A percentile compares a stretch with the other conserved stretches of the same genome.
Evolutionary conservation across 1,140 invertebrate species (phyloP).

Genomic region (Episyrphus balteatus): DNA sequence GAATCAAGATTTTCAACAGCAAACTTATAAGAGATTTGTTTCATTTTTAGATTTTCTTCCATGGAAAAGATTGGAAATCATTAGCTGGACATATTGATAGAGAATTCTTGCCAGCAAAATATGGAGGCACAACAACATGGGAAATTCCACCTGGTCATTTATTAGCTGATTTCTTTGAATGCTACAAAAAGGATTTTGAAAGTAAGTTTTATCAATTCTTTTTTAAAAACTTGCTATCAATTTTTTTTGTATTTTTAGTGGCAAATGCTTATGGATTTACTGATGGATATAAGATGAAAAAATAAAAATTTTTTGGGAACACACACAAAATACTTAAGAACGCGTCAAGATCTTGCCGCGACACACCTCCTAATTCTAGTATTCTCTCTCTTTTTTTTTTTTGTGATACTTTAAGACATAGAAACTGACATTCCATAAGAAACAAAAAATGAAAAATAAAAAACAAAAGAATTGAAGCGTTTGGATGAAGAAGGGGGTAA

Average conservation of each 20-base stretch:
- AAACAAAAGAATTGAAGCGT: no score
- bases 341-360: no score
- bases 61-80: constrained; percentile 56
- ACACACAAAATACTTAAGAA: no score
- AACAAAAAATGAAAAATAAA: no score
- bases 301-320: constrained; percentile 4
- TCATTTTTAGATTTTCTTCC: constrained; percentile 54
- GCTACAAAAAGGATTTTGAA: constrained; percentile 43
- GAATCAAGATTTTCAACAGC: neutral
- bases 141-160: constrained; percentile 39
- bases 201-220: constrained; percentile 33
- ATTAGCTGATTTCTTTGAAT: constrained; percentile 42
- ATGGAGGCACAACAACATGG: constrained; percentile 52
- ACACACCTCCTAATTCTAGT: no score
- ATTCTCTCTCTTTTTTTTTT: no score
- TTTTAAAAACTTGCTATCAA: neutral
- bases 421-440: no score
- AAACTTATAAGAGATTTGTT: neutral
- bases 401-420: no score
- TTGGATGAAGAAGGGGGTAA: no score
- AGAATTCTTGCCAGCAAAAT: constrained; percentile 51
- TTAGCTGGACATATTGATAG: constrained; percentile 51
- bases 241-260: constrained; percentile 10
- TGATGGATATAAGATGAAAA: constrained; percentile 22
- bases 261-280: constrained; percentile 30